phyloP scores from a whole-genome alignment of 2,888 invertebrate species.

The Aphidoletes aphidimyza region DNA sequence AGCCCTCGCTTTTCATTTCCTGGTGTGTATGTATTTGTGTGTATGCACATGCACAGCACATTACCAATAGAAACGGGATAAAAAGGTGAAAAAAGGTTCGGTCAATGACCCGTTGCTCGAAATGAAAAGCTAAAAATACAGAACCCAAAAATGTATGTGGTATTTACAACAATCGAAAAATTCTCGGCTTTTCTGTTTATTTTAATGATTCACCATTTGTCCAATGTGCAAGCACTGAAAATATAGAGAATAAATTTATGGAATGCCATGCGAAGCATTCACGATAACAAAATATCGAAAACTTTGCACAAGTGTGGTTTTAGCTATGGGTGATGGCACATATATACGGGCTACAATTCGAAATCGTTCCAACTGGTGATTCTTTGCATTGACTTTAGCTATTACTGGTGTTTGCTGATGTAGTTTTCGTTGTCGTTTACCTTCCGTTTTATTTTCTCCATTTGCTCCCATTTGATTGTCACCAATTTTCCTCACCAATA shows the following conservation, averaged over 20 bases:
- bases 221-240: too few relatives aligned
- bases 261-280: background rate
- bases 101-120: background rate
- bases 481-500: background rate
- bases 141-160: too few relatives aligned
- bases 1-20: too few relatives aligned
- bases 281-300: constrained; percentile 11
- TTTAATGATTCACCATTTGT: background rate
- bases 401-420: too few relatives aligned
- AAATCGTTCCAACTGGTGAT: too few relatives aligned
- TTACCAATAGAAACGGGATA: background rate
- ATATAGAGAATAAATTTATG: background rate
- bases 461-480: background rate
- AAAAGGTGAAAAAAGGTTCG: constrained; percentile 15
- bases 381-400: background rate
- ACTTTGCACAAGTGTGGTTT: background rate
- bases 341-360: constrained; percentile 27
- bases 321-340: background rate
- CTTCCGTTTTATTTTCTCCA: too few relatives aligned
- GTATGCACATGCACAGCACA: background rate
- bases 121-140: too few relatives aligned
- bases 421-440: too few relatives aligned
- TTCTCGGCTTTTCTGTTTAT: background rate
- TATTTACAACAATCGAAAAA: too few relatives aligned
- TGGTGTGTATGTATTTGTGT: too few relatives aligned